Base-by-base conservation (phyloP, 2,113 vertebrate genomes). In the Oreochromis niloticus region DNA sequence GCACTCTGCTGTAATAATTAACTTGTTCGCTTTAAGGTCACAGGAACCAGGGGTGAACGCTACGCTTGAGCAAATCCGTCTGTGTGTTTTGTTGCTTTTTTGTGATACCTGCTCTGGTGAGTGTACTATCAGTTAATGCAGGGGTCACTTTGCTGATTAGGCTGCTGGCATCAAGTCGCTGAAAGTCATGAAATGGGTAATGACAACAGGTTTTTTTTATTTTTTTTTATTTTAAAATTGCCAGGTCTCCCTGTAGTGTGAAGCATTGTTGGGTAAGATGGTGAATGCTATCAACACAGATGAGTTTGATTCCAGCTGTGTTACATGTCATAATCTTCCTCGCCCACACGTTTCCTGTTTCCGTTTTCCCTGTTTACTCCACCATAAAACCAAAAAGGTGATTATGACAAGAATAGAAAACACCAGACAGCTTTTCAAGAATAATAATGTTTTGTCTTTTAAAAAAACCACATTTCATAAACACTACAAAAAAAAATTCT, bases 1-100 rank as follows among this genome's bases (percentile, higher is more conserved):
- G 84, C 55, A 30, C 34, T 6, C 12, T 54, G 55, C 81, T 94
- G 79, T 94, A 97, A 97, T 96, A n/a, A 95, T 96, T 96, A 95
- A 96, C 94, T 50, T 0, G 22, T 81, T 83, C 19, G 87, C 90
- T 55, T 81, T 85, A 82, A 32, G 3, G 81, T 82, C 93, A 89
- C 85, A 92, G 91, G 93, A 94, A 90, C 91, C 73, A 34, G 85
- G 79, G 68, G 52, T 92, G 90, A 92, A 91, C 91, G 90, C 90
- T 73, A 90, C 9, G 79, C 84, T 55, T 87, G 92, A 90, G 85
- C 11, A 93, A 93, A 94, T 90, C 80, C 34, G 24, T n/a, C 17
- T 88, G 84, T 93, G 89, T 92, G 88, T 85, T 89, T 93, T 90
- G 16, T 87, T 92, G 83, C 19, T 32, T 88, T 71, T 68, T 16